Conservation (phyloP, 2,797 vertebrate genomes). For the Coccyzus lansbergi region DNA sequence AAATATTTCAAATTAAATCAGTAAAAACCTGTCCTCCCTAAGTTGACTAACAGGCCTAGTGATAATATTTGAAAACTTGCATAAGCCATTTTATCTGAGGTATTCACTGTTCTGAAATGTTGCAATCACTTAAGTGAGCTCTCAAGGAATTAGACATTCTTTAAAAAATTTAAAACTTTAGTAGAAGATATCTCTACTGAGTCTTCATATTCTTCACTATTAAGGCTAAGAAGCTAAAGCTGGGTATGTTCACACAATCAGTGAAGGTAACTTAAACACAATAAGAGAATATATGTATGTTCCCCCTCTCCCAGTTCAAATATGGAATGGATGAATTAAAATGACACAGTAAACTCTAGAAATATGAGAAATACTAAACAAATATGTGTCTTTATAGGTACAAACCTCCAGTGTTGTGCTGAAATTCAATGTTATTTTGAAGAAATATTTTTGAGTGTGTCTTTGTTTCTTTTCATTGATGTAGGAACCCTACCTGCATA, state of each 20-base stretch:
- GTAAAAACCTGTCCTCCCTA: background rate
- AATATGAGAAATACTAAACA: background rate
- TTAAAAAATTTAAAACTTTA: background rate
- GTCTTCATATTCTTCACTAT: background rate
- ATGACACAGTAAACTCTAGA: background rate
- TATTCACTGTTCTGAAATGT: background rate
- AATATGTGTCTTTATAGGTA: background rate
- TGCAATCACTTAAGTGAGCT: background rate
- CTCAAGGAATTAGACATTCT: background rate
- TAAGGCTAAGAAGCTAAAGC: background rate
- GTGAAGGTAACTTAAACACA: background rate
- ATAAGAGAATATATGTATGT: rapidly evolving
- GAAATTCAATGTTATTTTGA: background rate
- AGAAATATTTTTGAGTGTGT: background rate
- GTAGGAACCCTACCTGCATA: background rate
- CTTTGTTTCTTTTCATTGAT: background rate
- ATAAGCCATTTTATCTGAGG: background rate
- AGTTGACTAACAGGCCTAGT: background rate
- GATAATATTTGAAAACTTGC: background rate
- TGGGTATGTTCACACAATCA: background rate
- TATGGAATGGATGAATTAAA: background rate
- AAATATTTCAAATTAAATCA: background rate
- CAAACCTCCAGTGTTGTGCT: background rate
- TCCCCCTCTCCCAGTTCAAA: background rate
- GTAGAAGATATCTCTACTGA: background rate